These are phyloP conservation scores for Beroe ovata DNA, from an alignment of 37 sponge, comb jelly and placozoan genomes.

Conservation along the genomic window DNA sequence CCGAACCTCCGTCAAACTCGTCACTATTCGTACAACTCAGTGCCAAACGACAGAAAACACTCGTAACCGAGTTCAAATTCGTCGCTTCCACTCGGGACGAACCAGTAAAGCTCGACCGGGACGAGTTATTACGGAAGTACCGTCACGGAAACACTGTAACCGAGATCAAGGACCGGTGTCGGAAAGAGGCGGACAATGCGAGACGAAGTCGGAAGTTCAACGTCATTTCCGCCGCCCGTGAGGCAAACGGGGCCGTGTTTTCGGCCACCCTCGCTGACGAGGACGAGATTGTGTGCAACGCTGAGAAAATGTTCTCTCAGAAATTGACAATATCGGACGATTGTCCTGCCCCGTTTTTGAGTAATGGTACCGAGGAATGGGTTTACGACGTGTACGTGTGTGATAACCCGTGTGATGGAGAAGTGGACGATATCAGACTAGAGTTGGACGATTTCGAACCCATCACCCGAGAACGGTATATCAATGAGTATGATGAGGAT, in stretches of 20 bases:
- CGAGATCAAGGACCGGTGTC: conserved; percentile 23
- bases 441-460: conserved; percentile 12
- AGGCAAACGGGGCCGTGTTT: not conserved
- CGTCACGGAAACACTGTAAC: conserved; percentile 24
- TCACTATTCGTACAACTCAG: conserved; percentile 33
- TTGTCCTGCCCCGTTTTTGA: conserved; percentile 10
- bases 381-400: conserved; percentile 51
- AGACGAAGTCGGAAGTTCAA: not conserved
- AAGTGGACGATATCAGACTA: not conserved
- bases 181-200: not conserved
- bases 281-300: conserved; percentile 37
- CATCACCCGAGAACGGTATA: not conserved
- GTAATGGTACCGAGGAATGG: conserved; percentile 50
- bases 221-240: not conserved
- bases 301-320: conserved; percentile 13
- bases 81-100: conserved; percentile 16
- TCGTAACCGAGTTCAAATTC: conserved; percentile 25
- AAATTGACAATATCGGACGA: not conserved
- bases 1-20: not conserved
- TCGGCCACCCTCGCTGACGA: not conserved
- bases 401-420: conserved; percentile 7
- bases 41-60: conserved; percentile 13
- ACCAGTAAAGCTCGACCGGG: conserved; percentile 37
- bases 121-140: not conserved
- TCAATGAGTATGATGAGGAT: conserved; percentile 52